Conservation (phyloP, 2,888 invertebrate genomes). For the Acanthosepion pharaonis region DNA sequence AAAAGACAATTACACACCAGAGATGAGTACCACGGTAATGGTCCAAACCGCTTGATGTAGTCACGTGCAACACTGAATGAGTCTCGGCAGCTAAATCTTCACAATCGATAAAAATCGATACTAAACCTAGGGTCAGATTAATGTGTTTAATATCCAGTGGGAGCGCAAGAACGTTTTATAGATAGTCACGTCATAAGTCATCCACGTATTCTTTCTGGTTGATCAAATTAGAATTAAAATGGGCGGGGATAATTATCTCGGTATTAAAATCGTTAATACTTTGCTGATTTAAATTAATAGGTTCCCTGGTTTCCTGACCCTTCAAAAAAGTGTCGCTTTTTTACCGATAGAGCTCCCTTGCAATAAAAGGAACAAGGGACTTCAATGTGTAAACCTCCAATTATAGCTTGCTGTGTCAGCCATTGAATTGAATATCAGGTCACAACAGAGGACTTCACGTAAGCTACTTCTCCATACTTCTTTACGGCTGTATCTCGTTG, state of each 20-base stretch:
- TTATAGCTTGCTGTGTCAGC: no score
- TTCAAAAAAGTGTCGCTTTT: no score
- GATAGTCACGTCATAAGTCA: background rate
- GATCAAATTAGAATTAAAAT: background rate
- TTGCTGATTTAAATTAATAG: background rate
- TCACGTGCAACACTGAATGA: background rate
- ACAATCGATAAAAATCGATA: background rate
- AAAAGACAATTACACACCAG: no score
- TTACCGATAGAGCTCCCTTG: no score
- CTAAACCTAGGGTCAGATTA: conserved; percentile 12
- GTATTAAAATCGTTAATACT: background rate
- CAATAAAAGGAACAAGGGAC: no score
- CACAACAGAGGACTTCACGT: no score
- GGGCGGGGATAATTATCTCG: background rate
- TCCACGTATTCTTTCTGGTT: background rate
- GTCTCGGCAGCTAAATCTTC: background rate
- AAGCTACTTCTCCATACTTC: no score
- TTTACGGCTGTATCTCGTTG: no score
- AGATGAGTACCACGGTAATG: no score
- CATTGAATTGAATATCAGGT: no score
- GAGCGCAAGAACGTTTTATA: background rate
- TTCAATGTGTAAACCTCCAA: no score
- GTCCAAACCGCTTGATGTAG: background rate
- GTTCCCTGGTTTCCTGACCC: background rate
- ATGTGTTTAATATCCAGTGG: background rate